phyloP scores from a whole-genome alignment of 2,797 vertebrate genomes.

The Phrynocephalus vlangalii region DNA sequence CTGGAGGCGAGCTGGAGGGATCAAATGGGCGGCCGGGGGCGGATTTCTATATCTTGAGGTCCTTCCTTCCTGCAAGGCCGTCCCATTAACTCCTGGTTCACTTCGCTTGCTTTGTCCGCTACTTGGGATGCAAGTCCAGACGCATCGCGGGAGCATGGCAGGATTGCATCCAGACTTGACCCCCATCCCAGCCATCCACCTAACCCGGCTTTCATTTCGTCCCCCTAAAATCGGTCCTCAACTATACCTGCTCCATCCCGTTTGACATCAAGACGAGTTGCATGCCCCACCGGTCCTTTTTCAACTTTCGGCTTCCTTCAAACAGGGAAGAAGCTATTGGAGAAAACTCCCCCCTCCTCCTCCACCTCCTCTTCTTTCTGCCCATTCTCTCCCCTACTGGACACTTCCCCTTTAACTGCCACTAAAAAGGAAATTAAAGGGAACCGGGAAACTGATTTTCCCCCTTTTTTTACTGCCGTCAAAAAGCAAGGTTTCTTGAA shows the following conservation, averaged over 20 bases:
- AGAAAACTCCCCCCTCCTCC: neutral
- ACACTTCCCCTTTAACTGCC: slow-evolving; percentile 39
- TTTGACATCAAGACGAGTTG: no score
- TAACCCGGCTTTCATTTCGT: neutral
- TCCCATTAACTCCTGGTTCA: neutral
- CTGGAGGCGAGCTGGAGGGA: neutral
- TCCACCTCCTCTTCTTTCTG: neutral
- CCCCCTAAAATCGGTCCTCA: neutral
- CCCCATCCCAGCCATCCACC: no score
- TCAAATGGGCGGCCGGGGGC: no score
- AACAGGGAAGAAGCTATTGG: neutral
- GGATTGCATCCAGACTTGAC: neutral
- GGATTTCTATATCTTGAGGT: no score
- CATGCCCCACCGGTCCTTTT: neutral
- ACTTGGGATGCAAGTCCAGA: neutral
- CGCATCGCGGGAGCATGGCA: neutral
- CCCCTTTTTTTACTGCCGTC: slow-evolving; percentile 7
- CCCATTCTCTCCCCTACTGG: neutral
- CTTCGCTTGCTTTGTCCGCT: neutral
- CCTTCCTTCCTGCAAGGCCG: neutral
- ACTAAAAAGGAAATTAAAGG: slow-evolving; percentile 22
- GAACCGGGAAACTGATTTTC: neutral
- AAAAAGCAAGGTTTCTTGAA: neutral
- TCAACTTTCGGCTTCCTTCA: slow-evolving; percentile 35
- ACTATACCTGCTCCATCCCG: neutral